A percentile compares a stretch with the other conserved stretches of the same genome.
phyloP scores from a whole-genome alignment of 2,113 vertebrate genomes.

The Pollimyrus isidori region DNA sequence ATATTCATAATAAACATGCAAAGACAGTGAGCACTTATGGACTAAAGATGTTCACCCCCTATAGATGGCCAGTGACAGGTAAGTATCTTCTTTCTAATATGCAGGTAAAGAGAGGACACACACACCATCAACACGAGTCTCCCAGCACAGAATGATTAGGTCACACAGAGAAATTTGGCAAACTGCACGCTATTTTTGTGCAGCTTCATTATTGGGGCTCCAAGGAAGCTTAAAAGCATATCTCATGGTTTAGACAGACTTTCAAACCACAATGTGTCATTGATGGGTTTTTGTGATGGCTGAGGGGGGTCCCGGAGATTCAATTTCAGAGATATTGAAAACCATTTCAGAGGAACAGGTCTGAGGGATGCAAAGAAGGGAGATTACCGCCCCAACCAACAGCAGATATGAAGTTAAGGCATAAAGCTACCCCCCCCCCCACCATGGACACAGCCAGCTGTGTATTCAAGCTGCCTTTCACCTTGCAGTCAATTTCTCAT shows the following conservation, averaged over 20 bases:
- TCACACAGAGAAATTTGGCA: background rate
- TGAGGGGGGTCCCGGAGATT: conserved; percentile 41
- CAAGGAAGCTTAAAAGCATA: conserved; percentile 23
- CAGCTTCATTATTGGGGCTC: conserved; percentile 23
- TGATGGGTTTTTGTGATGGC: conserved; percentile 35
- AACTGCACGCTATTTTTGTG: background rate
- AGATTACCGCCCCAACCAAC: conserved; percentile 28
- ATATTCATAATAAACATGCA: conserved; percentile 39
- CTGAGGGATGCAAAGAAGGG: conserved; percentile 38
- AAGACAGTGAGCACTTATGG: conserved; percentile 26
- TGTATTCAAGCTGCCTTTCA: background rate
- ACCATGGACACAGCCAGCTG: background rate
- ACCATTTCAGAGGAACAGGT: conserved; percentile 39
- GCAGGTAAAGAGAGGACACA: background rate
- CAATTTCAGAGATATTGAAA: conserved; percentile 55
- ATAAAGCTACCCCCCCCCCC: background rate
- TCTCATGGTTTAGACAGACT: background rate
- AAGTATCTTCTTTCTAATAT: conserved; percentile 23
- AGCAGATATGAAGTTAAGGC: conserved; percentile 24
- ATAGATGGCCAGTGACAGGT: conserved; percentile 43
- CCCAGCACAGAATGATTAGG: background rate
- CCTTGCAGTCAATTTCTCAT: background rate
- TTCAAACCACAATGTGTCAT: conserved; percentile 32
- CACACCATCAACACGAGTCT: background rate
- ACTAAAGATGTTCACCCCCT: background rate